Evolutionary conservation across 2,113 vertebrate genomes (phyloP).

Genomic region (Ceyx margarethae): DNA sequence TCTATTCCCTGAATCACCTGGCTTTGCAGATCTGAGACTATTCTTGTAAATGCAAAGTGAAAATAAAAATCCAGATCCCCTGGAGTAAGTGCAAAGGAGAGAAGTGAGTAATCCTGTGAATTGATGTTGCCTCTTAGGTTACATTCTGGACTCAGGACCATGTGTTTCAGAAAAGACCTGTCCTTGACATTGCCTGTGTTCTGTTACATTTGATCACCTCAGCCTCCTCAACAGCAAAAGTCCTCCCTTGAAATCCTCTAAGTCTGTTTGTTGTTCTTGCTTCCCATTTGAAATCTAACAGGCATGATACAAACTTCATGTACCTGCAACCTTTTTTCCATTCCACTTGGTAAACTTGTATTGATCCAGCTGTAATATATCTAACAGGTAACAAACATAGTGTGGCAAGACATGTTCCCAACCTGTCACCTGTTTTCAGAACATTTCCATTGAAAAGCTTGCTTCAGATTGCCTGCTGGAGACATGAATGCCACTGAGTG

Average conservation of each 20-base stretch:
- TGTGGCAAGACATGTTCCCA: not conserved
- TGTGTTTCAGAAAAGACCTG: not conserved
- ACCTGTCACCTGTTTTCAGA: not conserved
- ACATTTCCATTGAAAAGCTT: not conserved
- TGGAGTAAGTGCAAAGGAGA: not conserved
- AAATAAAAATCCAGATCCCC: not conserved
- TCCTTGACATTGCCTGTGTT: not conserved
- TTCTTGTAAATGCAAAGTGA: not conserved
- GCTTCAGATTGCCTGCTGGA: not conserved
- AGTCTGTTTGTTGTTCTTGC: not conserved
- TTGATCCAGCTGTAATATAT: not conserved
- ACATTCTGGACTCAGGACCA: not conserved
- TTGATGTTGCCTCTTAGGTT: accelerated
- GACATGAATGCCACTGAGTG: not conserved
- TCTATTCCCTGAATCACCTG: not conserved
- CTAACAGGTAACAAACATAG: not conserved
- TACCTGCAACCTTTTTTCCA: not conserved
- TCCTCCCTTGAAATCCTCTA: not conserved
- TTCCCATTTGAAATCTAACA: not conserved
- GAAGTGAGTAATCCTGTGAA: not conserved
- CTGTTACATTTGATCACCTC: not conserved
- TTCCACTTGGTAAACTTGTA: not conserved
- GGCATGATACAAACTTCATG: not conserved
- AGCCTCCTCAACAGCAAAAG: not conserved
- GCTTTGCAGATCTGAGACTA: not conserved